Evolutionary conservation across 2,888 invertebrate species (phyloP), one percentile per base, ranked within the genome.

Genomic region (Cybosia mesomella): DNA sequence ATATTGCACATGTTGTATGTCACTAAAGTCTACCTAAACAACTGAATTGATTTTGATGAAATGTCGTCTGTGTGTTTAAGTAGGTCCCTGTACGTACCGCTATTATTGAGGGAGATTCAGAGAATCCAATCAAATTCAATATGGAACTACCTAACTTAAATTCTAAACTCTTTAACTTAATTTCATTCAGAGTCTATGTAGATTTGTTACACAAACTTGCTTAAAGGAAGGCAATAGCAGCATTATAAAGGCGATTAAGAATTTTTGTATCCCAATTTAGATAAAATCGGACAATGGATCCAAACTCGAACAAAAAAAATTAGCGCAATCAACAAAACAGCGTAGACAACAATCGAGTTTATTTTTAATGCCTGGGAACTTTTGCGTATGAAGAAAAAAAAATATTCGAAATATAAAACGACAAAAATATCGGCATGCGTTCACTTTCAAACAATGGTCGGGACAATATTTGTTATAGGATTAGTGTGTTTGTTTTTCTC

Each of bases 401-500:
- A 64, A 69, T 71, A 73, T 83, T 83, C 78, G 74, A 70, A 81
- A 81, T 79, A 76, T 80, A 83, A 84, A 82, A 82, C 67, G 58
- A 74, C 68, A 68, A 82, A 85, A 85, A 84, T 85, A 83, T 82
- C 76, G 76, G 83, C 84, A 83, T 83, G 80, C 84, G 84, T 85
- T 85, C 83, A 82, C 83, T 87, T 87, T 90, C 85, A 88, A 92
- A 92, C 92, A 92, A 92, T 91, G 88, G 86, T 73, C 83, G 82
- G 82, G 83, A 75, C 76, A 77, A 82, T 90, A 88, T 93, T 93
- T 91, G 89, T 83, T 72, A 77, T 84, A 79, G 89, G 89, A 90
- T 93, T 91, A 92, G 86, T 87, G 73, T 92, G 88, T 93, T 92
- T 92, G 91, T 85, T 84, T 85, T 93, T 92, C 92, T 87, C 92